These are phyloP conservation scores for Cephus pulcher DNA, from an alignment of 2,888 invertebrate genomes.

Conservation along the genomic window DNA sequence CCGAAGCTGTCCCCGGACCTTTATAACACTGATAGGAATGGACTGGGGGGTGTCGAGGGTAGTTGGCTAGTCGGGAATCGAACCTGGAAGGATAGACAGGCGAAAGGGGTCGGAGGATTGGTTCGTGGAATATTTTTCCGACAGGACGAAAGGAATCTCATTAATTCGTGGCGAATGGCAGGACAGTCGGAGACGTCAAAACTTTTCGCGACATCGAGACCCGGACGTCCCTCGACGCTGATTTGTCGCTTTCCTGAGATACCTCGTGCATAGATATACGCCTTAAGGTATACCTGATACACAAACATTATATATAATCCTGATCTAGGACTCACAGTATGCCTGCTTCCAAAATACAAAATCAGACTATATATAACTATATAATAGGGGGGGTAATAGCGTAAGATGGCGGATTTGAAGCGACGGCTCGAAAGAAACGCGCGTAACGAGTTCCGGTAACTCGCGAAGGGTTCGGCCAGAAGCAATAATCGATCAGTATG, in stretches of 20 bases:
- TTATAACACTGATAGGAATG: neutral
- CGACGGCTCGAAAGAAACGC: neutral
- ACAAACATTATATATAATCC: neutral
- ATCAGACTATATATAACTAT: neutral
- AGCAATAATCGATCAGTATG: neutral
- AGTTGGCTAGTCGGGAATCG: neutral
- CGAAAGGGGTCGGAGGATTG: neutral
- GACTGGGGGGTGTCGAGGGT: neutral
- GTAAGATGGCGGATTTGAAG: neutral
- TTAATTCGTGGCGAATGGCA: constrained; percentile 52
- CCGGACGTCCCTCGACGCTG: constrained; percentile 22
- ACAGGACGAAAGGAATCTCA: constrained; percentile 57
- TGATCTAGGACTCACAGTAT: neutral
- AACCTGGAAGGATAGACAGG: neutral
- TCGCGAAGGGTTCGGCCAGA: neutral
- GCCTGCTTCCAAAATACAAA: neutral
- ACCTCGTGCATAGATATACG: neutral
- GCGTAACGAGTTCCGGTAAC: neutral
- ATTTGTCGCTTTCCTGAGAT: neutral
- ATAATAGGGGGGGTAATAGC: neutral
- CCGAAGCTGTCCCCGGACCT: neutral
- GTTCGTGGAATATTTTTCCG: constrained; percentile 52
- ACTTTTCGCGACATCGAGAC: constrained; percentile 50
- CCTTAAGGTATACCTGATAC: neutral
- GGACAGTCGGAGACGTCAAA: constrained; percentile 47